Evolutionary conservation across 2,797 vertebrate genomes (phyloP), one percentile per base, ranked within the genome.

Genomic region (Petrocephalus sullivani): DNA sequence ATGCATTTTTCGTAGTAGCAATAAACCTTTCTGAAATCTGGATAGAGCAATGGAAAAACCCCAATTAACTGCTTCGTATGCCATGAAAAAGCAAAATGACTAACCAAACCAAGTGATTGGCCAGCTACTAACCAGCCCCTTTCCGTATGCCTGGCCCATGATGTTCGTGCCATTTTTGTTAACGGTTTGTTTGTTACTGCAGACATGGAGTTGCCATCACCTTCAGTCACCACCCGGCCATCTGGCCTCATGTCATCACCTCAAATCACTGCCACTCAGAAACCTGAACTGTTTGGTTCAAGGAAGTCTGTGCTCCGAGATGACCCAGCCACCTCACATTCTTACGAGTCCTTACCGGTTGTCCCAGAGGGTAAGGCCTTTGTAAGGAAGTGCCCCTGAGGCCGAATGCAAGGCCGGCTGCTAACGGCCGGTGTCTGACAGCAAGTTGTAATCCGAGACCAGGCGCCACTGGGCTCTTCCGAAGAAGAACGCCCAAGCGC

Each of bases 291-390:
- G 96, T 97, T 97, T 96, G 97, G 96, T 96, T 98, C 97, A 95
- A 96, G 97, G 96, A 96, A 96, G 95, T 98, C 97, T 97, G 95
- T 97, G 96, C 96, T 95, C 93, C 97, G 96, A 96, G 98, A 98
- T 96, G 97, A 98, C 95, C 97, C 97, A 95, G 96, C 97, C 94
- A 97, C 97, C 95, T 98, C 98, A 94, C 96, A 97, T 97, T 97
- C 97, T 96, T 97, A 97, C 97, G 97, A 97, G 96, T 95, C 96
- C 95, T 96, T 97, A 96, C 97, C 97, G 96, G 97, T 96, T 97
- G 97, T 96, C 95, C 96, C 96, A 93, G 97, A 99, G 97, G 98
- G 98, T 99, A 99, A 99, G 98, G 97, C 97, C 96, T 96, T 94
- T 89, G 91, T 89, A 91, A 95, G 96, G 96, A 96, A 95, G 94